phyloP scores from a whole-genome alignment of 2,797 vertebrate species.

The Jordanella pulchra region DNA sequence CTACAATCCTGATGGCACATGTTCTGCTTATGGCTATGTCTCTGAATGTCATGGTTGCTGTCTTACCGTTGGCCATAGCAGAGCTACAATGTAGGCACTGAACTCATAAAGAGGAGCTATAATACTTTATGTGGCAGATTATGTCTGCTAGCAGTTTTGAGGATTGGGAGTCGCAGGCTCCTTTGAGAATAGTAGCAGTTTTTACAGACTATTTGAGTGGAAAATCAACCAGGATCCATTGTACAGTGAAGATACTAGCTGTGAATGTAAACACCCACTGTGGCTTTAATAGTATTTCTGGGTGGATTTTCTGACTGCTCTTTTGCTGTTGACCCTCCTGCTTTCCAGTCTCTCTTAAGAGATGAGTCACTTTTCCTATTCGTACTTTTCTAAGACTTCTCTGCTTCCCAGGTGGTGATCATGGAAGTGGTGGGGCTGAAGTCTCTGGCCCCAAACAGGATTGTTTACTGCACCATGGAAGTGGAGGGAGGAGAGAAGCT shows the following conservation, averaged over 20 bases:
- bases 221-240: conserved; percentile 31
- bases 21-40: conserved; percentile 27
- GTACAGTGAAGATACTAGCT: neutral
- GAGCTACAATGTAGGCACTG: conserved; percentile 23
- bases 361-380: conserved; percentile 42
- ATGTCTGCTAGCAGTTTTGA: conserved; percentile 21
- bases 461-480: conserved; percentile 99
- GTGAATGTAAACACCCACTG: conserved; percentile 11
- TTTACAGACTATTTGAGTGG: conserved; percentile 11
- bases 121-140: conserved; percentile 34
- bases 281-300: conserved; percentile 23
- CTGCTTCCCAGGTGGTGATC: conserved; percentile 90
- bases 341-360: conserved; percentile 14
- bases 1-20: conserved; percentile 17
- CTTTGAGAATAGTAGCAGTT: conserved; percentile 18
- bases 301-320: conserved; percentile 19
- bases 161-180: conserved; percentile 21
- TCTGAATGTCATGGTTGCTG: conserved; percentile 34
- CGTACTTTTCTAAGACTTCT: conserved; percentile 42
- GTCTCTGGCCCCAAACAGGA: conserved; percentile 96
- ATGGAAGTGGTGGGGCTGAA: conserved; percentile 98
- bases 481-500: conserved; percentile 98
- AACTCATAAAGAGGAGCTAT: conserved; percentile 29
- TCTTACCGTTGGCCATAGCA: conserved; percentile 28
- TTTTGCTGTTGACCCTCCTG: conserved; percentile 17